These are phyloP conservation scores for Epinephelus malabaricus DNA, from an alignment of 2,797 vertebrate genomes.

Conservation along the genomic window DNA sequence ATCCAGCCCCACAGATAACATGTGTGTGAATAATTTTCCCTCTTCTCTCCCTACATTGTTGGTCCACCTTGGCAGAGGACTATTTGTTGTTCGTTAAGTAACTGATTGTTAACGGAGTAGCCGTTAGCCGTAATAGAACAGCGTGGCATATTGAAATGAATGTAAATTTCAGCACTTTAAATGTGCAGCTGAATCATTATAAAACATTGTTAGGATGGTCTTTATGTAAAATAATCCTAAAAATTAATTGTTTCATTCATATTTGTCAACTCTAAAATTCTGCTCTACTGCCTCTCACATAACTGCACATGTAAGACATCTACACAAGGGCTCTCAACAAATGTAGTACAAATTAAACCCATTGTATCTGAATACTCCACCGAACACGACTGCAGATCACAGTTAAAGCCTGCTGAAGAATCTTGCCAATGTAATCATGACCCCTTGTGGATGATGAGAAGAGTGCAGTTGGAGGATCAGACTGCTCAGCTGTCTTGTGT, in stretches of 20 bases:
- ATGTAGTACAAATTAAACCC: not conserved
- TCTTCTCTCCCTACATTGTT: not conserved
- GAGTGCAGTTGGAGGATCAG: conserved; percentile 35
- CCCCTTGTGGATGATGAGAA: conserved; percentile 67
- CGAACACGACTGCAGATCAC: conserved; percentile 2
- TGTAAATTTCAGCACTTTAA: not conserved
- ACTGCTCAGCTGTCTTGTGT: not conserved
- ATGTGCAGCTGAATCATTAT: not conserved
- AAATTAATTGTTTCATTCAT: not conserved
- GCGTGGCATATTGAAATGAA: not conserved
- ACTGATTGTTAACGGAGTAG: not conserved
- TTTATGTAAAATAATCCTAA: too few relatives aligned
- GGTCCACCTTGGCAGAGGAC: not conserved
- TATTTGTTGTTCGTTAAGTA: not conserved
- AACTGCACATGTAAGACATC: not conserved
- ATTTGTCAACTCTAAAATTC: not conserved
- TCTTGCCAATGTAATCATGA: conserved; percentile 40
- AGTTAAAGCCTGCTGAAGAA: not conserved
- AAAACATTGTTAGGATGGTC: too few relatives aligned
- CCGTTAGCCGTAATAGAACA: too few relatives aligned
- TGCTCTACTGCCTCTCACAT: not conserved
- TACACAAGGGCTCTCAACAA: too few relatives aligned
- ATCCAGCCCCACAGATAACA: not conserved
- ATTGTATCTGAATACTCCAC: not conserved
- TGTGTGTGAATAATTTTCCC: not conserved